A percentile compares a stretch with the other conserved stretches of the same genome.
Evolutionary conservation across 2,797 vertebrate genomes (phyloP).

Genomic region (Tympanoctomys barrerae): DNA sequence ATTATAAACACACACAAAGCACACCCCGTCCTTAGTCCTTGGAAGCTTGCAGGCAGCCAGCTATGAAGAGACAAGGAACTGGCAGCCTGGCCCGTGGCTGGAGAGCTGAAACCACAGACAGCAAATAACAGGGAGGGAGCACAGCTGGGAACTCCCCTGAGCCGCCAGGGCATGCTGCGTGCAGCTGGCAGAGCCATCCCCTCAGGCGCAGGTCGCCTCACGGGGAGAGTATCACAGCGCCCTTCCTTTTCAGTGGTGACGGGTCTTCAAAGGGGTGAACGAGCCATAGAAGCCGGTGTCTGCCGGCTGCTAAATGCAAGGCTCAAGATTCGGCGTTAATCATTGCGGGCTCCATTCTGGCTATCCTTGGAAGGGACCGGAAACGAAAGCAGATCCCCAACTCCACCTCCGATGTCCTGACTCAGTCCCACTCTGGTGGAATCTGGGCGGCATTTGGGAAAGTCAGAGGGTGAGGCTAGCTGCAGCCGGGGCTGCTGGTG

Average conservation of each 20-base stretch:
- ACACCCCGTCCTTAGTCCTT: neutral
- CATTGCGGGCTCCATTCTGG: neutral
- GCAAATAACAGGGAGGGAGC: neutral
- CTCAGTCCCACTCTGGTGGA: neutral
- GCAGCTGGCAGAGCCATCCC: too few species aligned
- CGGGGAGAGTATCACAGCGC: neutral
- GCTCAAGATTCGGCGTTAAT: neutral
- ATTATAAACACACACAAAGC: neutral
- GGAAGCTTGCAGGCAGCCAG: neutral
- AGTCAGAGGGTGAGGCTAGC: neutral
- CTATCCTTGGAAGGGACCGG: neutral
- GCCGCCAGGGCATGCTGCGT: neutral
- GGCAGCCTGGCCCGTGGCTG: neutral
- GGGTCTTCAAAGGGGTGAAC: neutral
- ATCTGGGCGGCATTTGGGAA: neutral
- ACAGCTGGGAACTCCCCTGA: neutral
- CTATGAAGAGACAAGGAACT: neutral
- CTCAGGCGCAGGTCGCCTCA: neutral
- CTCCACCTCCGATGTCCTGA: neutral
- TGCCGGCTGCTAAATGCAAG: neutral
- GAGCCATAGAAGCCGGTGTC: neutral
- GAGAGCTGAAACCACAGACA: neutral
- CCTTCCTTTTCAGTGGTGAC: neutral
- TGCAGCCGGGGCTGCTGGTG: neutral
- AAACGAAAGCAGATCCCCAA: neutral